These are phyloP conservation scores for Reticulitermes lucifugus DNA, from an alignment of 2,888 invertebrate species.

Conservation along the genomic window DNA sequence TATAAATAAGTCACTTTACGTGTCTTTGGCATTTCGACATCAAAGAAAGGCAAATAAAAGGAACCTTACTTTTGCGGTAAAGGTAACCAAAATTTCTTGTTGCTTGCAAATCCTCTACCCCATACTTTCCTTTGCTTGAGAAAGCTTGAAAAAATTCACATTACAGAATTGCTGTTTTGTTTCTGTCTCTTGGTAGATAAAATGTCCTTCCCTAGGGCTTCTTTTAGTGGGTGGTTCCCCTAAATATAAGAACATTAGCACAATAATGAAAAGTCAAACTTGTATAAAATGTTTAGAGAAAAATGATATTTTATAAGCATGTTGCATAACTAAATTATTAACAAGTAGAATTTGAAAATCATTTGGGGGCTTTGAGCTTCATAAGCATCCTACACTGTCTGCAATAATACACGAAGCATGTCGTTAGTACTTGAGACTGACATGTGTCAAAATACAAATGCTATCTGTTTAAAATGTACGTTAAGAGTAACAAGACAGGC, in stretches of 20 bases:
- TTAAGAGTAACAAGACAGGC: too few relatives aligned
- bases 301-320: too few relatives aligned
- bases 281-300: too few relatives aligned
- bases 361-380: too few relatives aligned
- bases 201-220: not conserved
- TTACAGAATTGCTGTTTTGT: not conserved
- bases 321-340: too few relatives aligned
- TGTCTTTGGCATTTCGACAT: not conserved
- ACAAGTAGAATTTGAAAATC: too few relatives aligned
- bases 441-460: too few relatives aligned
- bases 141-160: not conserved
- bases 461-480: too few relatives aligned
- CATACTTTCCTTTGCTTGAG: not conserved
- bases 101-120: not conserved
- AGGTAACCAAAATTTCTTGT: constrained; percentile 1
- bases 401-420: too few relatives aligned
- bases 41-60: not conserved
- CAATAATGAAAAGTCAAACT: too few relatives aligned
- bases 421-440: too few relatives aligned
- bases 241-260: not conserved
- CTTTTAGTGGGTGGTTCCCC: not conserved
- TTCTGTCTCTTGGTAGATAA: not conserved
- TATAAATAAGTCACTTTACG: constrained; percentile 15
- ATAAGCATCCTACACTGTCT: too few relatives aligned
- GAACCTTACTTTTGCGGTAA: not conserved